Evolutionary conservation across 1,140 invertebrate genomes (phyloP), one percentile per base, ranked within the genome.

Genomic region (Thrips palmi): DNA sequence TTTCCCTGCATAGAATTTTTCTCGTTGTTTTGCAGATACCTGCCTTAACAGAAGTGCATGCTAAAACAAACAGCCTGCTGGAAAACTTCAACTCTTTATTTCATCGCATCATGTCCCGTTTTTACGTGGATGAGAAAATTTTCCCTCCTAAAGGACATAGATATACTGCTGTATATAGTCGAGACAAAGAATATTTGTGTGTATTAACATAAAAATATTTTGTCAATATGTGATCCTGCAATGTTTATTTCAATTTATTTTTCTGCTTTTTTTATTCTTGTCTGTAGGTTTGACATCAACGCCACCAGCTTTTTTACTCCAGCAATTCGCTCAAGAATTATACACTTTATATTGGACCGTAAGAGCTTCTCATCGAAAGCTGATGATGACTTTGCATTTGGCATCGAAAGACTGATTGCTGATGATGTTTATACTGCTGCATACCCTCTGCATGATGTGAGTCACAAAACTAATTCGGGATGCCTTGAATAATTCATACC

Each of bases 361-460:
- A 86, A 88, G 55, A 70, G 71, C 47, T 93, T 87, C 55, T 67
- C 70, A 2, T 59, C 71, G 6, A 63, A 69, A 31, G 49, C 52
- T 5, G 51, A 59, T 12, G 71, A 80, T 48, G 69, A 76, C 51
- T 75, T 80, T 63, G 68, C 73, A 41, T 83, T 86, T 57, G 88
- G 87, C 23, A 78, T 93, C 37, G 74, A 84, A 46, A 69, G 84
- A 46, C 65, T 93, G 34, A 66, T 91, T 10, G 62, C 67, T 29
- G 77, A 87, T 45, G 66, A 64, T 25, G 70, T 71, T 5, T 93
- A 92, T 47, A 65, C 66, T 39, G 84, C 86, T 19, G 80, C 82
- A 0, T 93, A 88, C 64, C 85, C 88, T 1, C 58, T 93, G 22
- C 88, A 93, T 52, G 88, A 94, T 67, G 87, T 84, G 56, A 70